Evolutionary conservation across 2,888 invertebrate species (phyloP).

Genomic region (Augiades crinisus): DNA sequence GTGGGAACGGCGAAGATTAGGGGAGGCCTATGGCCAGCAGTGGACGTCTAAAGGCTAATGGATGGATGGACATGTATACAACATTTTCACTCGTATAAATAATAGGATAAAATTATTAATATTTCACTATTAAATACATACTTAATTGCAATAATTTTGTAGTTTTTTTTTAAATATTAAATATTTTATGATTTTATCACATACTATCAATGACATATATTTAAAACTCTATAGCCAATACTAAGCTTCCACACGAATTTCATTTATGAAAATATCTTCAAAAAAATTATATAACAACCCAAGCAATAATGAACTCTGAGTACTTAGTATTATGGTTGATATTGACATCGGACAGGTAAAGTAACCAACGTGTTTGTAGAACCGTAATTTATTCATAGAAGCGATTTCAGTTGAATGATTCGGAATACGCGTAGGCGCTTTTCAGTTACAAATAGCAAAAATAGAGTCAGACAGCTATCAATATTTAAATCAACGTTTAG

Average conservation of each 20-base stretch:
- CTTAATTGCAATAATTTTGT: too few species aligned
- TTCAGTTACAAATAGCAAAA: constrained; percentile 8
- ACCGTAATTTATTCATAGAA: constrained; percentile 9
- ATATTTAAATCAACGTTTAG: constrained; percentile 2
- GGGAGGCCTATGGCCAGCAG: too few species aligned
- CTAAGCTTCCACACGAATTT: background rate
- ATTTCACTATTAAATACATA: too few species aligned
- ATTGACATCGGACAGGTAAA: background rate
- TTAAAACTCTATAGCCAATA: background rate
- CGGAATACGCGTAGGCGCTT: background rate
- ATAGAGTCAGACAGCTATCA: background rate
- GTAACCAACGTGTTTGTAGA: background rate
- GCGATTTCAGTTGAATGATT: background rate
- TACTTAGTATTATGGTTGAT: background rate
- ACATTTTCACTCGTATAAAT: too few species aligned
- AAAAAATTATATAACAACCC: background rate
- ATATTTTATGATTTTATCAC: too few species aligned
- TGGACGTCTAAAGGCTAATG: too few species aligned
- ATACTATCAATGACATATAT: too few species aligned
- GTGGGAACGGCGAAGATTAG: too few species aligned
- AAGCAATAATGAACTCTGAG: background rate
- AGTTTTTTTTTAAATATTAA: too few species aligned
- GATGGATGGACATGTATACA: too few species aligned
- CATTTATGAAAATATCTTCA: background rate
- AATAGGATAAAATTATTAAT: too few species aligned